Conservation (phyloP, 2,888 invertebrate species). For the Miltochrista miniata region DNA sequence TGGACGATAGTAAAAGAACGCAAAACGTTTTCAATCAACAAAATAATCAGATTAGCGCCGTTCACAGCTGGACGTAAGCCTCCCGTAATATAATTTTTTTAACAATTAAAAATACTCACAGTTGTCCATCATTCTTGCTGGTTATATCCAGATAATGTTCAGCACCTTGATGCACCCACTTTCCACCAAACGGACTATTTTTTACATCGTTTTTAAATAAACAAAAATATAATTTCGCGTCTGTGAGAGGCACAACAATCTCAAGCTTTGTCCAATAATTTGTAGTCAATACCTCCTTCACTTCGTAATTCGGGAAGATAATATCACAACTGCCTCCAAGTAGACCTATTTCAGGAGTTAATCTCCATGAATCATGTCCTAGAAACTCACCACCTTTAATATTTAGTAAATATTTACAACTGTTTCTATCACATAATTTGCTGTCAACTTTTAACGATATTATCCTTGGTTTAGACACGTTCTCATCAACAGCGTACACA, state of each 20-base stretch:
- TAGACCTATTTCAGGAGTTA: conserved; percentile 58
- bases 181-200: conserved; percentile 55
- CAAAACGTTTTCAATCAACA: background rate
- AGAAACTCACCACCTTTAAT: conserved; percentile 69
- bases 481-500: conserved; percentile 49
- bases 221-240: conserved; percentile 67
- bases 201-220: conserved; percentile 50
- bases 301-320: conserved; percentile 66
- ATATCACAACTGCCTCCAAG: conserved; percentile 64
- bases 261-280: conserved; percentile 58
- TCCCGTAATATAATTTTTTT: background rate
- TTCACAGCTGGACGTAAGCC: background rate
- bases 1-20: background rate
- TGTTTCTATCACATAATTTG: conserved; percentile 52
- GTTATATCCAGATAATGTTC: conserved; percentile 65
- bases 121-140: conserved; percentile 20
- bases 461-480: conserved; percentile 54
- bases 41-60: background rate
- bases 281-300: conserved; percentile 60
- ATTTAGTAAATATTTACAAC: conserved; percentile 78
- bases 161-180: conserved; percentile 81
- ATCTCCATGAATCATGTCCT: conserved; percentile 72
- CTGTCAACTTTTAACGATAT: conserved; percentile 54
- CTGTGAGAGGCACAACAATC: conserved; percentile 51
- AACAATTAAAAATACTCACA: conserved; percentile 36